Evolutionary conservation across 2,797 vertebrate species (phyloP).

Genomic region (Merluccius polli): DNA sequence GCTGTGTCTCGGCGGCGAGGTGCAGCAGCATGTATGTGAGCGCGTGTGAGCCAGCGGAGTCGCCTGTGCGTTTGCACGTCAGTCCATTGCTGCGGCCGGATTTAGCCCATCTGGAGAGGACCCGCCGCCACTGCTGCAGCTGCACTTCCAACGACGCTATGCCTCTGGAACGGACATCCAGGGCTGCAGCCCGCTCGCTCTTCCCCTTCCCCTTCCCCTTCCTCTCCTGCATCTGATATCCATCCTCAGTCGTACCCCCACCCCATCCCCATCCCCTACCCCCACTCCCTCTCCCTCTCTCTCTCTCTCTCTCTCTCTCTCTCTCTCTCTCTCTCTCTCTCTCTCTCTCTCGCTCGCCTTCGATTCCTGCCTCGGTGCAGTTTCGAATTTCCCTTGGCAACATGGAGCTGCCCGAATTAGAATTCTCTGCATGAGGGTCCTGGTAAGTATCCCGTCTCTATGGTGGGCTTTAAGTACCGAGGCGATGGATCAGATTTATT

Average conservation of each 20-base stretch:
- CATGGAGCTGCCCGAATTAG: conserved; percentile 79
- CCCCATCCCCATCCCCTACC: conserved; percentile 30
- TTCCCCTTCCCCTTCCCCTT: neutral
- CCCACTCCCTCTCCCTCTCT: conserved; percentile 32
- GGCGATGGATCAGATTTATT: conserved; percentile 65
- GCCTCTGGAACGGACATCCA: neutral
- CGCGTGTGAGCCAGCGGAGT: conserved; percentile 62
- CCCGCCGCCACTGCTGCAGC: conserved; percentile 50
- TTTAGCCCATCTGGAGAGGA: conserved; percentile 67
- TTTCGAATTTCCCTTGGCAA: conserved; percentile 73
- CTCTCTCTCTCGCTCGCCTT: conserved; percentile 36
- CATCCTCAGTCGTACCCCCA: conserved; percentile 9
- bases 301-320: conserved; percentile 20
- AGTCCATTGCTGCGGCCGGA: conserved; percentile 65
- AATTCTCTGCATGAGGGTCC: conserved; percentile 81
- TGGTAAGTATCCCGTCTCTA: conserved; percentile 74
- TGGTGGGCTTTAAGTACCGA: conserved; percentile 63
- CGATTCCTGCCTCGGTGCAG: conserved; percentile 62
- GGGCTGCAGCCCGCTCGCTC: neutral
- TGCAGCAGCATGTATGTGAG: conserved; percentile 72
- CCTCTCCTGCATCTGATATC: neutral
- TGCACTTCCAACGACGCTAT: conserved; percentile 6
- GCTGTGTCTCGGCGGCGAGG: conserved; percentile 47
- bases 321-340: conserved; percentile 41
- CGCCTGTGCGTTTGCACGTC: conserved; percentile 69